A percentile compares a stretch with the other conserved stretches of the same genome.
phyloP scores from a whole-genome alignment of 2,888 invertebrate species.

The Actias luna region DNA sequence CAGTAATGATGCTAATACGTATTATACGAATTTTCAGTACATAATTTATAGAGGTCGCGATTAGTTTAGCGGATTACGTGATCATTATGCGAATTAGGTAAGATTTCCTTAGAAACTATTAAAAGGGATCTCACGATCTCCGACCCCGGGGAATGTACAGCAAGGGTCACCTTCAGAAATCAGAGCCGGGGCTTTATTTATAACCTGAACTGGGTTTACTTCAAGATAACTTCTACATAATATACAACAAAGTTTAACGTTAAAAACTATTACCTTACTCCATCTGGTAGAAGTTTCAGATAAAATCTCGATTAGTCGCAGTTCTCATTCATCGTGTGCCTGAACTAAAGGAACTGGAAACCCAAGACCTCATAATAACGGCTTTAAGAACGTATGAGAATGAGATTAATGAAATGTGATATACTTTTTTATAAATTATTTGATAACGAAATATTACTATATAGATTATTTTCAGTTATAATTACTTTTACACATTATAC shows the following conservation, averaged over 20 bases:
- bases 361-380: conserved; percentile 58
- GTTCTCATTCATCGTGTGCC: conserved; percentile 73
- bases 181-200: conserved; percentile 75
- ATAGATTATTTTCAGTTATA: background rate
- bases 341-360: conserved; percentile 51
- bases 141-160: conserved; percentile 58
- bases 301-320: conserved; percentile 77
- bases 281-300: conserved; percentile 57
- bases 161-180: conserved; percentile 74
- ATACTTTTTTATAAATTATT: too few species aligned
- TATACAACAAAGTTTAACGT: conserved; percentile 70
- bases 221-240: conserved; percentile 69
- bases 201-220: conserved; percentile 66
- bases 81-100: conserved; percentile 70
- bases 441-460: background rate
- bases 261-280: conserved; percentile 68
- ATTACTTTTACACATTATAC: background rate
- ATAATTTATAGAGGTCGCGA: conserved; percentile 50
- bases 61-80: conserved; percentile 58
- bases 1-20: conserved; percentile 7
- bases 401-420: conserved; percentile 38
- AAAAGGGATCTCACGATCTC: conserved; percentile 66
- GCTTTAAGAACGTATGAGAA: conserved; percentile 55
- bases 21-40: conserved; percentile 32
- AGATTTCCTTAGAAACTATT: conserved; percentile 70